A percentile compares a stretch with the other conserved stretches of the same genome.
These are phyloP conservation scores for Acleris sparsana DNA, from an alignment of 2,888 invertebrate species.

Conservation along the genomic window DNA sequence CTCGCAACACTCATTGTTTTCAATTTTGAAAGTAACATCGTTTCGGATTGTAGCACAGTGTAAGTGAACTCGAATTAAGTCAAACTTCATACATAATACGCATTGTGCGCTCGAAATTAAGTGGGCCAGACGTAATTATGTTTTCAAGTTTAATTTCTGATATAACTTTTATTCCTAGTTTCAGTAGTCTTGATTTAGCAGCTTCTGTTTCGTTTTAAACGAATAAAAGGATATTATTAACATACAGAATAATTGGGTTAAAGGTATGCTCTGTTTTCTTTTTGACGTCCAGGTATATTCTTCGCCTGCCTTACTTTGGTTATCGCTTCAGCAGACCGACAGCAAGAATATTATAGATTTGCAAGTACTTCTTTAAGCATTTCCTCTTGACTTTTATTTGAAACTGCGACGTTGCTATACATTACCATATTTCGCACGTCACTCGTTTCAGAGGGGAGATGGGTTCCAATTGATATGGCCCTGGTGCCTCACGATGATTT, in stretches of 20 bases:
- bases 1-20: constrained; percentile 29
- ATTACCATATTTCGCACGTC: constrained; percentile 45
- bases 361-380: background rate
- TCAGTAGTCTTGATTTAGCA: background rate
- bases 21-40: constrained; percentile 36
- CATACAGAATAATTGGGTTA: too few species aligned
- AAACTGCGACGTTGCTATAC: constrained; percentile 46
- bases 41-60: constrained; percentile 37
- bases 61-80: constrained; percentile 37
- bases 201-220: background rate
- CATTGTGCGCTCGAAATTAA: constrained; percentile 33
- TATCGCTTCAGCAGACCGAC: too few species aligned
- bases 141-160: constrained; percentile 11
- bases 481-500: constrained; percentile 71
- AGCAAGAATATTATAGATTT: too few species aligned
- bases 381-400: background rate
- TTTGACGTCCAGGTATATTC: too few species aligned
- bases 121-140: constrained; percentile 37
- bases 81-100: constrained; percentile 16
- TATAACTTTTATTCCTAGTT: constrained; percentile 13
- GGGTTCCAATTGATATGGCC: constrained; percentile 74
- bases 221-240: too few species aligned
- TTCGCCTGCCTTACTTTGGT: too few species aligned
- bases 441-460: constrained; percentile 47
- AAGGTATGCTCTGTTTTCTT: too few species aligned